Evolutionary conservation across 2,797 vertebrate genomes (phyloP).

Genomic region (Parauchenoglanis punctatus): DNA sequence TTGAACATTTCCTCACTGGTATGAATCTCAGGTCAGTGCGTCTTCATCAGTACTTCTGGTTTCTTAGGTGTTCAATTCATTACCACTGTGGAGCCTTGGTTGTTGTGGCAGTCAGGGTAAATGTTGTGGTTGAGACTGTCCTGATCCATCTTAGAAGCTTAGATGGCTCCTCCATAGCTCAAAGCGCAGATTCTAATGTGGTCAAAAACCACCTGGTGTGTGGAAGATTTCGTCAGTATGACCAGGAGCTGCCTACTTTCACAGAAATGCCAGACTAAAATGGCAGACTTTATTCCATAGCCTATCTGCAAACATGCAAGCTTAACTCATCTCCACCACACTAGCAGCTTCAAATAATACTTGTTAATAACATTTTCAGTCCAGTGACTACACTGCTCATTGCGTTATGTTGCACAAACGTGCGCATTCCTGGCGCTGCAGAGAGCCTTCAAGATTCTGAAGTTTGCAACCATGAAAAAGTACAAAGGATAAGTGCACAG

Average conservation of each 20-base stretch:
- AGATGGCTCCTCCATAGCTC: not conserved
- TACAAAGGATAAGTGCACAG: not conserved
- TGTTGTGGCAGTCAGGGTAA: conserved; percentile 30
- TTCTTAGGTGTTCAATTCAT: conserved; percentile 45
- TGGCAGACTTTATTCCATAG: not conserved
- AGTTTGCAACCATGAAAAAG: not conserved
- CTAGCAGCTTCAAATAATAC: not conserved
- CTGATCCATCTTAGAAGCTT: not conserved
- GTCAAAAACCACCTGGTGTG: not conserved
- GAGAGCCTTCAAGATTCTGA: not conserved
- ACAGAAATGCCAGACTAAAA: not conserved
- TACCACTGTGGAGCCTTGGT: conserved; percentile 28
- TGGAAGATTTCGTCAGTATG: not conserved
- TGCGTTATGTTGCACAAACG: not conserved
- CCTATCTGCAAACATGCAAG: not conserved
- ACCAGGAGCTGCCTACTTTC: not conserved
- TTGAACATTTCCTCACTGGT: not conserved
- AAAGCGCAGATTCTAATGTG: not conserved
- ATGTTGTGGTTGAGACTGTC: conserved; percentile 21
- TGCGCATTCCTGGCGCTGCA: not conserved
- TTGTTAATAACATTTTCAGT: conserved; percentile 7
- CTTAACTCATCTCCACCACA: not conserved
- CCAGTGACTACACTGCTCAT: not conserved
- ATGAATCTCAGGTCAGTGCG: conserved; percentile 6
- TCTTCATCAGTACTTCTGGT: conserved; percentile 29